Evolutionary conservation across 2,888 invertebrate genomes (phyloP).

Genomic region (Sceliomorpha sp.): DNA sequence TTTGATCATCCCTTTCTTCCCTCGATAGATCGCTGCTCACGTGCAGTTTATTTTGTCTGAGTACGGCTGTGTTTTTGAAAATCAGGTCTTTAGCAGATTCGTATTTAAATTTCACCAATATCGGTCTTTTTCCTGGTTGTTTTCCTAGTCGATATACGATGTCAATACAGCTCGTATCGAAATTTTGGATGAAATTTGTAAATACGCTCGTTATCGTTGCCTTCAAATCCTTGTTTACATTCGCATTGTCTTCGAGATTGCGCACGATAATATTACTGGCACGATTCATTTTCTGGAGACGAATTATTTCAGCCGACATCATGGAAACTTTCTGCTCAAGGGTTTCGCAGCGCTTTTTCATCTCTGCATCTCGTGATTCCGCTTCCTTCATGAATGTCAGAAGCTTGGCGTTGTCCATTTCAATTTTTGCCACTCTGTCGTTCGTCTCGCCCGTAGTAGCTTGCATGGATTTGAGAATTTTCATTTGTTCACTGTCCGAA

Average conservation of each 20-base stretch:
- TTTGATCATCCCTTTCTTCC: background rate
- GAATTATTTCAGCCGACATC: constrained; percentile 2
- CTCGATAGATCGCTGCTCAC: background rate
- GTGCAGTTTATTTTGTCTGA: background rate
- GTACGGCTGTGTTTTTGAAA: background rate
- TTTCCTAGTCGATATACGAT: constrained; percentile 1
- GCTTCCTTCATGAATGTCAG: background rate
- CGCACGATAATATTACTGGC: background rate
- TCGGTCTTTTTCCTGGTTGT: background rate
- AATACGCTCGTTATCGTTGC: background rate
- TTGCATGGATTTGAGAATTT: background rate
- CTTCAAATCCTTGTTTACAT: background rate
- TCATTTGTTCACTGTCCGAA: constrained; percentile 3
- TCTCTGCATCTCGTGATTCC: background rate
- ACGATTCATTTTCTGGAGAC: background rate
- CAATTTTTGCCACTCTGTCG: background rate
- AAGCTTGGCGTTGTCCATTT: background rate
- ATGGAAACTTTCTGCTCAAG: background rate
- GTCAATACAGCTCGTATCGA: constrained; percentile 7
- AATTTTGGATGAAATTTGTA: background rate
- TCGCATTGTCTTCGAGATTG: background rate
- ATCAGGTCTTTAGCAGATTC: background rate
- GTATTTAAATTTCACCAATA: background rate
- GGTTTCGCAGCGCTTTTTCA: background rate
- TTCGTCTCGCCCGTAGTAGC: background rate